Conservation (phyloP, 2,797 vertebrate genomes). For the Nannoperca obscura region DNA sequence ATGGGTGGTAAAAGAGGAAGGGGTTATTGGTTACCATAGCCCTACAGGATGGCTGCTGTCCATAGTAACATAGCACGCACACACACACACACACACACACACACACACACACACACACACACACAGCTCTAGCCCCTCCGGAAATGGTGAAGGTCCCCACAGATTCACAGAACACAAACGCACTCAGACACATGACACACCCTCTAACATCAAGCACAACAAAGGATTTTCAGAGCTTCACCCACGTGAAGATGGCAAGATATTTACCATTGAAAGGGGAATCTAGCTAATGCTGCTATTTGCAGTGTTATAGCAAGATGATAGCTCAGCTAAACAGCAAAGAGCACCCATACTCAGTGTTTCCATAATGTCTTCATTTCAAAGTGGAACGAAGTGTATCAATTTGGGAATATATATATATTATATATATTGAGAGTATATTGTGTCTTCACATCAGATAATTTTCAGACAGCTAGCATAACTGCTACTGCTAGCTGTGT, state of each 20-base stretch:
- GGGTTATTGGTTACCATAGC: conserved; percentile 75
- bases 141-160: conserved; percentile 67
- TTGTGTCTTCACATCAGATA: not conserved
- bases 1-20: conserved; percentile 67
- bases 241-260: conserved; percentile 37
- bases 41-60: conserved; percentile 69
- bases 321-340: not conserved
- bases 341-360: not conserved
- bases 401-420: not conserved
- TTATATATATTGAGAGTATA: not conserved
- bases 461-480: not conserved
- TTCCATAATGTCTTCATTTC: conserved; percentile 19
- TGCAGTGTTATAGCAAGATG: not conserved
- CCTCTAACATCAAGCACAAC: conserved; percentile 76
- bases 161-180: conserved; percentile 68
- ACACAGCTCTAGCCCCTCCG: conserved; percentile 51
- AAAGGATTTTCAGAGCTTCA: conserved; percentile 64
- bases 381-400: not conserved
- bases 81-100: conserved; percentile 35
- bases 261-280: not conserved
- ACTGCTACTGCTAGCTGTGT: not conserved
- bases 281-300: not conserved
- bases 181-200: conserved; percentile 78
- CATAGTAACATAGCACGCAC: conserved; percentile 47
- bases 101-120: conserved; percentile 21